Evolutionary conservation across 2,113 vertebrate species (phyloP).

Genomic region (Cygnus buccinator): DNA sequence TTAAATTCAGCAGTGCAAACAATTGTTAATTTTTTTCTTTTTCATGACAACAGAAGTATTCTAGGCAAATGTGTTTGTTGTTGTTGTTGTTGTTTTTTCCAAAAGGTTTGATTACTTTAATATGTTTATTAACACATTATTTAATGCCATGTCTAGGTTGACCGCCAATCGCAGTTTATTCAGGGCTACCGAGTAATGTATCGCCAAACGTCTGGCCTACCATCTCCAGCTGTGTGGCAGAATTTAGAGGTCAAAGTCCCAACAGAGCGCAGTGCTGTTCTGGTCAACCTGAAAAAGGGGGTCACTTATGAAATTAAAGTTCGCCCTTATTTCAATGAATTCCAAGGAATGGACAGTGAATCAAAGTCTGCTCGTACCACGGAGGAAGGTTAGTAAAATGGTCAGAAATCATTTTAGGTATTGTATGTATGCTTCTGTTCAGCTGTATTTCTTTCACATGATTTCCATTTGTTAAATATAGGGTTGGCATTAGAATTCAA

Average conservation of each 20-base stretch:
- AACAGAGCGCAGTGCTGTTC: slow-evolving; percentile 87
- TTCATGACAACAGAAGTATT: not conserved
- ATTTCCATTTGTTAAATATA: not conserved
- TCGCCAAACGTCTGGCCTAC: slow-evolving; percentile 89
- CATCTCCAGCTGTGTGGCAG: slow-evolving; percentile 87
- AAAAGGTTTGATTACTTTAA: not conserved
- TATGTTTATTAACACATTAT: not conserved
- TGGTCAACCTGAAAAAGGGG: slow-evolving; percentile 90
- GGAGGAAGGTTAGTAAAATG: slow-evolving; percentile 89
- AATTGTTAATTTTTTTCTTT: not conserved
- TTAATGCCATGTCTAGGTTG: slow-evolving; percentile 81
- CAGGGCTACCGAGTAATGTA: slow-evolving; percentile 96
- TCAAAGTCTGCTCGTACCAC: slow-evolving; percentile 91
- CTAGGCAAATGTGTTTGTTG: not conserved
- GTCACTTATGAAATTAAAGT: slow-evolving; percentile 96
- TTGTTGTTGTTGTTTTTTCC: not conserved
- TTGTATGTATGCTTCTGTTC: not conserved
- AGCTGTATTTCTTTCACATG: not conserved
- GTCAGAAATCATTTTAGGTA: not conserved
- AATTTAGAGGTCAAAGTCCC: slow-evolving; percentile 92
- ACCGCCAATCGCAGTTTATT: slow-evolving; percentile 97
- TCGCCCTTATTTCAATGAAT: slow-evolving; percentile 97
- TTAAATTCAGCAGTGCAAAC: not conserved
- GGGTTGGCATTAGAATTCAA: not conserved
- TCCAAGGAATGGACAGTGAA: slow-evolving; percentile 98